phyloP scores from a whole-genome alignment of 2,113 vertebrate species.

The Coracopsis vasa region DNA sequence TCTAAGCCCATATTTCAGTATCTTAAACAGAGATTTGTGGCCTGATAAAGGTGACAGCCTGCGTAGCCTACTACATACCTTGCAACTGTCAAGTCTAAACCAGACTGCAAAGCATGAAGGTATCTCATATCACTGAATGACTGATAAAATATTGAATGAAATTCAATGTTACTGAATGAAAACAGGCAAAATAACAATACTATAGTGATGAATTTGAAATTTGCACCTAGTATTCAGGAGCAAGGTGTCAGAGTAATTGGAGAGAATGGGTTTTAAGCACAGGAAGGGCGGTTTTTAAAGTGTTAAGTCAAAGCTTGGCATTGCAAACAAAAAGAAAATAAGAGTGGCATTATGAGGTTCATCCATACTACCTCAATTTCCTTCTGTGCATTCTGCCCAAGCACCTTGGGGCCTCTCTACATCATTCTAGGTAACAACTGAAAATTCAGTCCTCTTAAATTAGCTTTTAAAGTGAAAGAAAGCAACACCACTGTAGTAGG shows the following conservation, averaged over 20 bases:
- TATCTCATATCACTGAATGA: background rate
- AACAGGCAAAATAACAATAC: background rate
- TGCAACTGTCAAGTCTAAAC: background rate
- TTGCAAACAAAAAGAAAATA: background rate
- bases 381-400: background rate
- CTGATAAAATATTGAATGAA: background rate
- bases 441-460: background rate
- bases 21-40: background rate
- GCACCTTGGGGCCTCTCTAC: background rate
- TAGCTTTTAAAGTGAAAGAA: background rate
- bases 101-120: background rate
- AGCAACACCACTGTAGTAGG: background rate
- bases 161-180: background rate
- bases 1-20: background rate
- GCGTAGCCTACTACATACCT: background rate
- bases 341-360: background rate
- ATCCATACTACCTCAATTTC: background rate
- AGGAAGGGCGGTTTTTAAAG: background rate
- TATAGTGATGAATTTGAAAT: background rate
- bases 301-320: background rate
- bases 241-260: background rate
- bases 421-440: background rate
- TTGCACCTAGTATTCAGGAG: background rate
- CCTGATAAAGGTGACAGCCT: background rate
- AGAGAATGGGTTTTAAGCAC: background rate